Percentiles rank a stretch among this genome's conserved stretches.
Conservation (phyloP, 2,888 invertebrate species). For the Acanthosepion esculentum region DNA sequence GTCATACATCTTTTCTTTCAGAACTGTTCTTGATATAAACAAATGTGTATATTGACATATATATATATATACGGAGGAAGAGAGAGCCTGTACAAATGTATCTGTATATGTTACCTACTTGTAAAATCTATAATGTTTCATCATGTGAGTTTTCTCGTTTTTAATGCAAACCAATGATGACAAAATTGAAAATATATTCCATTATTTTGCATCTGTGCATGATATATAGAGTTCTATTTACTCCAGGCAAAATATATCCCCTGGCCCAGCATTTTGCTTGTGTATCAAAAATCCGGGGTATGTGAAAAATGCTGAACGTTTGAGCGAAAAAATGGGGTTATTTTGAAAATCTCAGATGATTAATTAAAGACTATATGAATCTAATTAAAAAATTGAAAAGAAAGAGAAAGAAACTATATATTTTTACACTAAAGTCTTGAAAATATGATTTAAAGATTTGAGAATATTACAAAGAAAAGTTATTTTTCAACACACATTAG, state of each 20-base stretch:
- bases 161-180: background rate
- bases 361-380: background rate
- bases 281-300: background rate
- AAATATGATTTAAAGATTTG: too few species aligned
- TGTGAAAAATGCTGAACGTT: background rate
- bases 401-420: too few species aligned
- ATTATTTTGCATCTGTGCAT: background rate
- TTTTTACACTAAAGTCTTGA: too few species aligned
- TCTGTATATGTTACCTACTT: background rate
- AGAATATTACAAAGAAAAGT: too few species aligned
- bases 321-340: background rate
- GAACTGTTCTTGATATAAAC: too few species aligned
- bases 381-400: background rate
- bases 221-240: background rate
- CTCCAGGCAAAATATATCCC: background rate
- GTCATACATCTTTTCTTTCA: too few species aligned
- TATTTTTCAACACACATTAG: background rate
- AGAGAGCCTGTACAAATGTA: too few species aligned
- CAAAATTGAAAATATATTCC: background rate
- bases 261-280: background rate
- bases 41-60: too few species aligned
- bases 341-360: background rate
- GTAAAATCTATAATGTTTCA: background rate
- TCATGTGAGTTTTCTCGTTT: too few species aligned
- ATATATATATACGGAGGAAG: too few species aligned